Conservation (phyloP, 1,140 invertebrate species). For the Anastatus disparis region DNA sequence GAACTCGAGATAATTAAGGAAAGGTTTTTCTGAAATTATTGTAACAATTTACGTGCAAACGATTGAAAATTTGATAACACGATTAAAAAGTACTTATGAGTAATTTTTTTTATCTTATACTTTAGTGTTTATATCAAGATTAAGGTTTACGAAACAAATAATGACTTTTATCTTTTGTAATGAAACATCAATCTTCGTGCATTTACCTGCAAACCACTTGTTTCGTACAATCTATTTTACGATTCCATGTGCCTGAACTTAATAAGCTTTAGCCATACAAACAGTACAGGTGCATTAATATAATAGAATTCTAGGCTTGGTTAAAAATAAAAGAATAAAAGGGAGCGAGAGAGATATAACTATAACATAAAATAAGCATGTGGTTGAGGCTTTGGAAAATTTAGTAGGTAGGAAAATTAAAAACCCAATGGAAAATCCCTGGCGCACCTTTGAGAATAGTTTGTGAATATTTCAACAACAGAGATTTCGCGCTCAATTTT, state of each 20-base stretch:
- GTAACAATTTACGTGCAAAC: too few species aligned
- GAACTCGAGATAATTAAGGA: background rate
- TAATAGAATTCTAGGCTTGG: too few species aligned
- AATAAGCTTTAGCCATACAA: background rate
- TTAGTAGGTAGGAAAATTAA: conserved; percentile 7
- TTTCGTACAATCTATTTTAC: background rate
- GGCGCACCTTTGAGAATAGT: conserved; percentile 29
- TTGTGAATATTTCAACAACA: conserved; percentile 33
- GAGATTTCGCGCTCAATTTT: conserved; percentile 19
- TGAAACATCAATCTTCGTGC: background rate
- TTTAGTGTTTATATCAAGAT: too few species aligned
- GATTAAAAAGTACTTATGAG: too few species aligned
- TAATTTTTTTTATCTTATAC: too few species aligned
- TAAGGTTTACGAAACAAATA: too few species aligned
- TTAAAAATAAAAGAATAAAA: too few species aligned
- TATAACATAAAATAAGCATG: background rate
- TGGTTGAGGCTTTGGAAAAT: conserved; percentile 1
- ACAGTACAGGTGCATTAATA: background rate
- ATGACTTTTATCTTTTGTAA: background rate
- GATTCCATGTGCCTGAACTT: background rate
- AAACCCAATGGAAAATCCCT: conserved; percentile 17
- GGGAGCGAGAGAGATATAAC: too few species aligned
- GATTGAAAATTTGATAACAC: too few species aligned
- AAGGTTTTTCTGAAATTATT: too few species aligned
- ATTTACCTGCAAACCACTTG: conserved; percentile 2